These are phyloP conservation scores for Patella caerulea DNA, from an alignment of 2,888 invertebrate genomes.

Conservation along the genomic window DNA sequence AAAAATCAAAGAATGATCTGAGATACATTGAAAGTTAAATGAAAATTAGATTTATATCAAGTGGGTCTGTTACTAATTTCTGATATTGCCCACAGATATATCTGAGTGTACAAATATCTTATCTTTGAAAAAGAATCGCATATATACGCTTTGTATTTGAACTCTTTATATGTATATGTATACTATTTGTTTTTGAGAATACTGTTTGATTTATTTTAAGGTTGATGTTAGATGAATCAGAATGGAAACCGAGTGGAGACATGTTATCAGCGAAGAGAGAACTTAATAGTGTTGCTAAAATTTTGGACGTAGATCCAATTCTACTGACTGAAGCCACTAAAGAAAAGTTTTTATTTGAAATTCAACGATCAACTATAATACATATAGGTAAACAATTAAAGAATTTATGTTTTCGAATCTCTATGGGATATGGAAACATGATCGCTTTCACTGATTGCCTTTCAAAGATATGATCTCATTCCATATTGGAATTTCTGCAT, in stretches of 20 bases:
- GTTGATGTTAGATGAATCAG: conserved; percentile 51
- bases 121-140: not conserved
- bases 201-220: conserved; percentile 34
- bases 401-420: no score
- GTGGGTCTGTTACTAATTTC: no score
- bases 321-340: conserved; percentile 60
- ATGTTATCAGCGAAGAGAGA: conserved; percentile 54
- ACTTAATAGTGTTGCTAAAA: conserved; percentile 53
- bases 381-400: conserved; percentile 60
- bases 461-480: no score
- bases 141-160: not conserved
- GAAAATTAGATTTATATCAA: no score
- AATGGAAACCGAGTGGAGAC: conserved; percentile 55
- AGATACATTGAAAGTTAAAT: no score
- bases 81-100: not conserved
- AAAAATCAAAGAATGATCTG: no score
- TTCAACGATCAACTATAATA: conserved; percentile 58
- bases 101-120: not conserved
- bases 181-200: not conserved
- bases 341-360: conserved; percentile 54
- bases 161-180: not conserved
- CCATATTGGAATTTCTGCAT: no score
- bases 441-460: no score
- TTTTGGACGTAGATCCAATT: conserved; percentile 54
- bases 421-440: no score